Conservation (phyloP, 2,113 vertebrate species). For the Hippocampus barbouri region DNA sequence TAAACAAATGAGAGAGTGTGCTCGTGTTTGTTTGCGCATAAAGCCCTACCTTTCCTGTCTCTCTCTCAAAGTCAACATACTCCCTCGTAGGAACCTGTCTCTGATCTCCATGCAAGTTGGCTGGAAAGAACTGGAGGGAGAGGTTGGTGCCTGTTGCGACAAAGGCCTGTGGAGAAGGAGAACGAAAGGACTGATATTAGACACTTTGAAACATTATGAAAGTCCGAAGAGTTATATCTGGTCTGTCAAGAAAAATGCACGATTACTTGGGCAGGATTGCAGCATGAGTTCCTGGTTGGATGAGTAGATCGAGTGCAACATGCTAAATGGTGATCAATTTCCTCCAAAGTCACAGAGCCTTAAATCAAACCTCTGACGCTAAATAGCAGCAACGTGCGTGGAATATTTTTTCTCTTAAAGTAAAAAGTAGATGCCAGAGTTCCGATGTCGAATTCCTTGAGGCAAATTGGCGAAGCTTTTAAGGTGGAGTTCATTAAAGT, state of each 20-base stretch:
- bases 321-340: not conserved
- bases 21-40: not conserved
- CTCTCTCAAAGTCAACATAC: conserved; percentile 97
- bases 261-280: not conserved
- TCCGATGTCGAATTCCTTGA: not conserved
- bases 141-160: conserved; percentile 99
- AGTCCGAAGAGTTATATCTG: not conserved
- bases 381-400: not conserved
- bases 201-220: not conserved
- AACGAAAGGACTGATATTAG: not conserved
- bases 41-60: conserved; percentile 92
- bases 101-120: conserved; percentile 95
- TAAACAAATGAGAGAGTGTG: not conserved
- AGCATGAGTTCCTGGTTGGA: not conserved
- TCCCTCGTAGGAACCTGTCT: conserved; percentile 94
- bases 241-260: not conserved
- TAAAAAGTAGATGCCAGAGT: not conserved
- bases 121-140: conserved; percentile 99
- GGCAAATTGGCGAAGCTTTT: not conserved
- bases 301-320: too few relatives aligned
- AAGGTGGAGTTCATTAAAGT: not conserved
- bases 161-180: conserved; percentile 81
- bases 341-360: not conserved
- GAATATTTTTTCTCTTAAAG: not conserved
- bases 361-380: not conserved